Evolutionary conservation across 2,113 vertebrate genomes (phyloP), one percentile per base, ranked within the genome.

Genomic region (Microtus pennsylvanicus): DNA sequence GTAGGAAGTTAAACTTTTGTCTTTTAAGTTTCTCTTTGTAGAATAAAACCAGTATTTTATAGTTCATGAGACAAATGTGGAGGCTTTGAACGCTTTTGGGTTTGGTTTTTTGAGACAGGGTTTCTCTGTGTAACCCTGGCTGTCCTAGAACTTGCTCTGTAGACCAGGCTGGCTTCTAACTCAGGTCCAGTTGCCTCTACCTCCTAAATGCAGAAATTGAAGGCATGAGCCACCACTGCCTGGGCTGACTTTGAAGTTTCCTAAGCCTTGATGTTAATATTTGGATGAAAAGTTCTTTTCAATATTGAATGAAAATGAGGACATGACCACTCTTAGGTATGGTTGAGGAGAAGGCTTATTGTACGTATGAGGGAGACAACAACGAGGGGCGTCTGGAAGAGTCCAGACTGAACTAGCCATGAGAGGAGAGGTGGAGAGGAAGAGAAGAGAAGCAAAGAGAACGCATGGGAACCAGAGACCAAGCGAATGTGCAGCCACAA

Each of bases 241-340:
- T 16, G 24, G 52, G 38, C 61, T 83, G 19, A 58, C 58, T 58
- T 58, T 50, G 69, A 47, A 86, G n/a, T 94, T 80, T 92, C 28
- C 81, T 96, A 82, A 42, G 55, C 24, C n/a, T 83, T 83, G 22
- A 80, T 82, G 61, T 95, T 95, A 94, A 45, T 65, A 17, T 91
- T 94, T 97, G 75, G 96, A 55, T 91, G 63, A 93, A 81, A 85
- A 87, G 42, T 95, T 93, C 50, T 97, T 76, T 7, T 96, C 24
- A 86, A 38, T 63, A 61, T 83, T 83, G 58, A 63, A 63, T 83
- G 81, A 63, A 63, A 63, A n/a, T 63, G 14, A 42, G 24, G 81
- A 42, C 52, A 82, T 82, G 5, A 61, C 22, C n/a, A 22, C 21
- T 38, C 35, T n/a, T 61, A 82, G 35, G 55, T 26, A 63, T 63